Conservation (phyloP, 2,888 invertebrate genomes). For the Polydrusus cervinus region DNA sequence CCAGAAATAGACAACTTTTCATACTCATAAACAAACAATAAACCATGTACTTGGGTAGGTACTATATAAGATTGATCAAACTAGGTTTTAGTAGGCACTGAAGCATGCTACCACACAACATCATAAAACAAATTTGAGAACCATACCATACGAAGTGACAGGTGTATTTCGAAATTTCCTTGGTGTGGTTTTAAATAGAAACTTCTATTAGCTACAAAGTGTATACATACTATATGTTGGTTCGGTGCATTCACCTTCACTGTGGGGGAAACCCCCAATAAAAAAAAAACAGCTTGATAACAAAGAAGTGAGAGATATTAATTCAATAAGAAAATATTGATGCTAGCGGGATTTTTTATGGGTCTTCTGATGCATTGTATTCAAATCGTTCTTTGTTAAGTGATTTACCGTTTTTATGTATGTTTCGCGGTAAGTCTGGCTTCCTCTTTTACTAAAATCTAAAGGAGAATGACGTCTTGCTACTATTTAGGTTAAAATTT, state of each 20-base stretch:
- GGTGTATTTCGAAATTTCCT: conserved; percentile 17
- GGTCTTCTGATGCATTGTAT: conserved; percentile 13
- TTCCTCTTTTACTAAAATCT: background rate
- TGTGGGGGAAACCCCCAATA: conserved; percentile 3
- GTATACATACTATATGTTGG: conserved; percentile 1
- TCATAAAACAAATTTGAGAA: background rate
- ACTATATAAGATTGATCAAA: too few species aligned
- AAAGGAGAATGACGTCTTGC: too few species aligned
- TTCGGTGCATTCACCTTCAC: conserved; percentile 28
- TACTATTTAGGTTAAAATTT: too few species aligned
- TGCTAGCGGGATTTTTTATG: conserved; percentile 8
- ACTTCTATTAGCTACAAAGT: conserved; percentile 21
- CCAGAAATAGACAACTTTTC: too few species aligned
- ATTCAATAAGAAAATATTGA: conserved; percentile 13
- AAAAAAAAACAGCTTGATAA: conserved; percentile 36
- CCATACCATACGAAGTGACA: conserved; percentile 18
- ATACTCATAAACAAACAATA: too few species aligned
- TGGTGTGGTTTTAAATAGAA: conserved; percentile 30
- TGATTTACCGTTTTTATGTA: conserved; percentile 2
- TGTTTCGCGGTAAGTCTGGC: background rate
- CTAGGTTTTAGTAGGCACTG: too few species aligned
- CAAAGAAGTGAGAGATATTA: conserved; percentile 12
- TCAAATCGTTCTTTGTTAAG: conserved; percentile 5
- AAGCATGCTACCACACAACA: background rate
- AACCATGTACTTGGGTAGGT: too few species aligned